Conservation (phyloP, 2,797 vertebrate genomes). For the Ctenochaetus hawaiiensis region DNA sequence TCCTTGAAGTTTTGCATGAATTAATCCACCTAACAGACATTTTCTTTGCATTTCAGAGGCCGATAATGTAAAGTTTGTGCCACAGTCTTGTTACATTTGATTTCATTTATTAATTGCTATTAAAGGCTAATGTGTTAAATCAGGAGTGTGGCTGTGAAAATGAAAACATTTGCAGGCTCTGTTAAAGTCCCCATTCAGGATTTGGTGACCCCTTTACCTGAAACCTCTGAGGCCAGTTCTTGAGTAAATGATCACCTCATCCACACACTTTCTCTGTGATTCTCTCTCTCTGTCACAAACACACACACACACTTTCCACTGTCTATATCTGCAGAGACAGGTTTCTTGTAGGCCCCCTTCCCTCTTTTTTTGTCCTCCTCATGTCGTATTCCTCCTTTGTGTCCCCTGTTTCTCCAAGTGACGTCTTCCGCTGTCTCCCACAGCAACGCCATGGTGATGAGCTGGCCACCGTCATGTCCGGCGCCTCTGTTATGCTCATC, state of each 20-base stretch:
- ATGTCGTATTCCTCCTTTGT: conserved; percentile 82
- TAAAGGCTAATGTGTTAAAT: conserved; percentile 43
- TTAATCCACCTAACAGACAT: background rate
- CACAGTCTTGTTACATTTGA: conserved; percentile 13
- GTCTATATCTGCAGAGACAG: conserved; percentile 66
- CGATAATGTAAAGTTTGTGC: conserved; percentile 5
- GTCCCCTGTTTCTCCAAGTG: conserved; percentile 82
- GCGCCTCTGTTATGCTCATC: conserved; percentile 85
- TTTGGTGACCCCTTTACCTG: conserved; percentile 53
- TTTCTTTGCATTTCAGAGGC: conserved; percentile 12
- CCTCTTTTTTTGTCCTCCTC: conserved; percentile 59
- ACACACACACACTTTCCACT: conserved; percentile 40
- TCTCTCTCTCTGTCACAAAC: background rate
- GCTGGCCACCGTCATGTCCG: conserved; percentile 84
- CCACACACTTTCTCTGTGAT: background rate
- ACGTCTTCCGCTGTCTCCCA: conserved; percentile 86
- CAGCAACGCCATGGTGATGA: conserved; percentile 87
- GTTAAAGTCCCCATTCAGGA: conserved; percentile 17
- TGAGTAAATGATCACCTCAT: conserved; percentile 55
- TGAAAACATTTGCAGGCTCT: conserved; percentile 46
- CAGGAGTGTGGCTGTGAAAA: conserved; percentile 37
- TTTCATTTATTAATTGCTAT: conserved; percentile 40
- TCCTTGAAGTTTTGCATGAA: background rate
- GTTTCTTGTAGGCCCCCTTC: conserved; percentile 57
- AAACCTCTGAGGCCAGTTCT: conserved; percentile 68